These are phyloP conservation scores for Nerophis lumbriciformis DNA, from an alignment of 2,113 vertebrate genomes.

Conservation along the genomic window DNA sequence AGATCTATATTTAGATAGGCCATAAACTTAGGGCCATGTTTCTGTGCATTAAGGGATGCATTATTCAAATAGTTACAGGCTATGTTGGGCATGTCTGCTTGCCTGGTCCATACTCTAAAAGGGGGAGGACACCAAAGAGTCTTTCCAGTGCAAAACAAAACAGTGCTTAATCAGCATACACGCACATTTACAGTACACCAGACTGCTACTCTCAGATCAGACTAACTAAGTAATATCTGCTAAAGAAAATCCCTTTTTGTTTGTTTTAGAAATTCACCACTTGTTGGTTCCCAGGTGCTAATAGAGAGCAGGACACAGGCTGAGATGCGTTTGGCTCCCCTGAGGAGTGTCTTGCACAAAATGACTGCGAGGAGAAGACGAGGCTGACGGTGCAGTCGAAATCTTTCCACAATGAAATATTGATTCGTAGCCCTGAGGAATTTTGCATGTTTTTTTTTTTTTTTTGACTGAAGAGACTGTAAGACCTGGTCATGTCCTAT, in stretches of 20 bases:
- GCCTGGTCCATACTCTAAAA: slow-evolving; percentile 27
- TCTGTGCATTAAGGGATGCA: slow-evolving; percentile 11
- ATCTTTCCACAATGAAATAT: slow-evolving; percentile 41
- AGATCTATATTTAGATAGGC: slow-evolving; percentile 53
- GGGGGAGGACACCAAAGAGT: background rate
- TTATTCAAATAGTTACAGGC: slow-evolving; percentile 27
- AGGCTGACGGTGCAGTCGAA: slow-evolving; percentile 11
- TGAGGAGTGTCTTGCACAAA: slow-evolving; percentile 24
- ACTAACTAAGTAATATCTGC: slow-evolving; percentile 15
- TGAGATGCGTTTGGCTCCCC: slow-evolving; percentile 8
- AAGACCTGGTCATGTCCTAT: slow-evolving; percentile 20
- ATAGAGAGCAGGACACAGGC: slow-evolving; percentile 36
- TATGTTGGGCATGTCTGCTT: slow-evolving; percentile 27
- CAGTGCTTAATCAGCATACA: slow-evolving; percentile 21
- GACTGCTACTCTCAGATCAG: slow-evolving; percentile 8
- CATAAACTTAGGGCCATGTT: slow-evolving; percentile 23
- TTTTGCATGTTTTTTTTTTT: slow-evolving; percentile 16
- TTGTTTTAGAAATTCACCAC: slow-evolving; percentile 5
- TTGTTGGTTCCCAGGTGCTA: slow-evolving; percentile 30
- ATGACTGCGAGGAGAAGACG: slow-evolving; percentile 17
- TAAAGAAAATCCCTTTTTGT: slow-evolving; percentile 40
- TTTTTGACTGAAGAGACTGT: slow-evolving; percentile 34
- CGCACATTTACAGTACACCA: slow-evolving; percentile 24
- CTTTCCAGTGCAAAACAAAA: background rate
- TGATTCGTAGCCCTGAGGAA: slow-evolving; percentile 53